Evolutionary conservation across 2,888 invertebrate species (phyloP).

Genomic region (Pseudococcus longispinus): DNA sequence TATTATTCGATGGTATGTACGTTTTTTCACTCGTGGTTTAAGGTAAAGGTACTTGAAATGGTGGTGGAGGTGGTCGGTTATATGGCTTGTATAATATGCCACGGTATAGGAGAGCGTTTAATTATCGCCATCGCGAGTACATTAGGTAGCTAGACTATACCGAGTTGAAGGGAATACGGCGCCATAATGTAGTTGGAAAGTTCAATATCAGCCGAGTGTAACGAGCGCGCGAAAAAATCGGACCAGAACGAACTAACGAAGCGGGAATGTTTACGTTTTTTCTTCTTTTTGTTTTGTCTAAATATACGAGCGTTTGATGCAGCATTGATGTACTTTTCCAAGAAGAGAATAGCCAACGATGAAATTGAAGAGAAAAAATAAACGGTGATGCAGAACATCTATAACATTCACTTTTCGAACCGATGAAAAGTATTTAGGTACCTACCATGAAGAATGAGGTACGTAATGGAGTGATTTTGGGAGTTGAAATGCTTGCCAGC

Average conservation of each 20-base stretch:
- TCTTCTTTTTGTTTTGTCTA: neutral
- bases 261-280: constrained; percentile 40
- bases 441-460: too few species aligned
- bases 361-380: too few species aligned
- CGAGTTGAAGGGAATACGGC: neutral
- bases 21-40: neutral
- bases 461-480: too few species aligned
- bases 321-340: too few species aligned
- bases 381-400: too few species aligned
- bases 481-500: too few species aligned
- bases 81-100: neutral
- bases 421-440: too few species aligned
- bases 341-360: too few species aligned
- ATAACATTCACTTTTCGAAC: too few species aligned
- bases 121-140: neutral
- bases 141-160: neutral
- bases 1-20: neutral
- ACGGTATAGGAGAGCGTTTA: neutral
- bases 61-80: neutral
- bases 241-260: constrained; percentile 44
- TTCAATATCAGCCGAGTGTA: constrained; percentile 15
- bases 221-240: constrained; percentile 41
- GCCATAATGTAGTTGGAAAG: constrained; percentile 25
- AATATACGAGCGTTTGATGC: neutral
- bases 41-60: too few species aligned